Base-by-base conservation (phyloP, 2,797 vertebrate species). In the Propithecus perrieri region DNA sequence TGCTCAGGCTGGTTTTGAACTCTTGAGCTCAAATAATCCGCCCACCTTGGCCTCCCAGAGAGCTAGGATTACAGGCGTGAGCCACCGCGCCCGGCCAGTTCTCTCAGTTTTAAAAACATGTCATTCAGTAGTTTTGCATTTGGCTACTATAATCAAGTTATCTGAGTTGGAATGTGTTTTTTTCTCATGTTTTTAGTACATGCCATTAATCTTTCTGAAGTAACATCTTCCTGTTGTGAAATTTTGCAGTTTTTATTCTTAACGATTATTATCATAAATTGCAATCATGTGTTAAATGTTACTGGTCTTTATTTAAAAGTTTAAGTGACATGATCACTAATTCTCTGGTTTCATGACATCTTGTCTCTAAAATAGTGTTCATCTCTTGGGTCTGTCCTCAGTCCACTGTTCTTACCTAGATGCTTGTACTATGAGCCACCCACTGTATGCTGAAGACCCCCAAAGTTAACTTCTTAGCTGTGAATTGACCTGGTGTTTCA, bases 191-290 rank as follows among this genome's bases (percentile, higher is more conserved):
- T 61, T 80, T 72, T 81, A 81, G 48, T 35, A 53, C 85, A 53
- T 87, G 18, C 26, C 33, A 72, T 89, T 69, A 80, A 57, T 90
- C 55, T 87, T 96, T 72, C 63, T 75, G 50, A 88, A 90, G 33
- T 55, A 84, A 95, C 7, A 71, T 24, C 41, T 87, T 97, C 57
- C 85, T 81, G 75, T 85, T 83, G 74, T n/a, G 61, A 93, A 74
- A 91, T 50, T 91, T 89, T 87, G 59, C 35, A 57, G 48, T 67
- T 85, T 85, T 35, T 84, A 75, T 75, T n/a, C 72, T 76, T 72
- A 65, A 57, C 38, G 15, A 80, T 75, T 53, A 74, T 81, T 78
- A 72, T 76, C 5, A 50, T 57, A 83, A 89, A 57, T 53, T 81
- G 12, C 41, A 93, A 61, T 53, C 35, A 61, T 33, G 38, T 81